These are phyloP conservation scores for Fistularia commersonii DNA, from an alignment of 2,797 vertebrate species.

Conservation along the genomic window DNA sequence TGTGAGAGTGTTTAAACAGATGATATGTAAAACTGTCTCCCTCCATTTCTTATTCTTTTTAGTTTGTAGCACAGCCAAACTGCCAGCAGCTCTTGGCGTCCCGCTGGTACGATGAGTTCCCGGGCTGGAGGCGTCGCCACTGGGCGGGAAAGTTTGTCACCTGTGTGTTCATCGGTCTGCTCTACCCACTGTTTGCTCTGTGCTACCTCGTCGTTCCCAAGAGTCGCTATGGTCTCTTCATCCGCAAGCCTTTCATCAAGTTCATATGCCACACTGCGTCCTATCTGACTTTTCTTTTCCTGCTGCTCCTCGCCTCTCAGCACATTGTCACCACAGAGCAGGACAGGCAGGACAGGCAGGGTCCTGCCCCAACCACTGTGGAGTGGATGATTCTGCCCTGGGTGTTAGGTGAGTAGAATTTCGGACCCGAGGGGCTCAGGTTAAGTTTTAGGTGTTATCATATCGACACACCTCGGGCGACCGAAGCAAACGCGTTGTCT, in stretches of 20 bases:
- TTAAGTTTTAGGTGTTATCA: no score
- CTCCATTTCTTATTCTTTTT: slow-evolving; percentile 27
- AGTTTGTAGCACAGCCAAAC: slow-evolving; percentile 99
- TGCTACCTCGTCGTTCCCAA: slow-evolving; percentile 96
- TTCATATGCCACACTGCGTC: slow-evolving; percentile 99
- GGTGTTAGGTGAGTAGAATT: slow-evolving; percentile 73
- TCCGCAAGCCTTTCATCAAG: slow-evolving; percentile 99
- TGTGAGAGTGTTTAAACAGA: slow-evolving; percentile 4
- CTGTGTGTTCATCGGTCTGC: slow-evolving; percentile 92
- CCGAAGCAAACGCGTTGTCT: no score
- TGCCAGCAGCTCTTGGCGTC: slow-evolving; percentile 97
- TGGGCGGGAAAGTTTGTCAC: slow-evolving; percentile 97
- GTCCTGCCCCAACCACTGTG: slow-evolving; percentile 87
- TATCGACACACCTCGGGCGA: no score
- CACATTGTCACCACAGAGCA: slow-evolving; percentile 87
- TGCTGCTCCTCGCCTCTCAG: slow-evolving; percentile 94
- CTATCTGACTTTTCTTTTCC: slow-evolving; percentile 97
- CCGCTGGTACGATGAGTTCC: slow-evolving; percentile 97
- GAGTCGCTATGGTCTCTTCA: slow-evolving; percentile 93
- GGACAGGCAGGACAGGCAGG: slow-evolving; percentile 83
- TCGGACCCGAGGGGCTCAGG: neutral
- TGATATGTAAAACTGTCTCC: slow-evolving; percentile 1
- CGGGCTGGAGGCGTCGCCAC: slow-evolving; percentile 94
- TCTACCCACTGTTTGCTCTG: slow-evolving; percentile 91
- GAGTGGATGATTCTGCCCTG: slow-evolving; percentile 98